These are phyloP conservation scores for Andricus quercusramuli DNA, from an alignment of 2,888 invertebrate genomes.

Conservation along the genomic window DNA sequence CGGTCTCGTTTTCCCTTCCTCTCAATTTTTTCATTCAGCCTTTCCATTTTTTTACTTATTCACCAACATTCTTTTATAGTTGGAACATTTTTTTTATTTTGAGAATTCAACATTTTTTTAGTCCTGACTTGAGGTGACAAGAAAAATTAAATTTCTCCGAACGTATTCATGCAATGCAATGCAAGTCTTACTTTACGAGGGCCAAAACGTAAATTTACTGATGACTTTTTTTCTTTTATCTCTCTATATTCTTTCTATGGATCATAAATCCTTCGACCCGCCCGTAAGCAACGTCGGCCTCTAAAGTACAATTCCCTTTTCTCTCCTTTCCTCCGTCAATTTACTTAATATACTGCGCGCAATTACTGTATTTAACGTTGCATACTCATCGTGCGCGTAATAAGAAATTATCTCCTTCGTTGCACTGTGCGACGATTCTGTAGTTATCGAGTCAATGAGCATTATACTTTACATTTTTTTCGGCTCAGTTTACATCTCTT, in stretches of 20 bases:
- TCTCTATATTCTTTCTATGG: slow-evolving; percentile 30
- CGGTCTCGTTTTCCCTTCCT: slow-evolving; percentile 18
- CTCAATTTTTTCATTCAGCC: slow-evolving; percentile 27
- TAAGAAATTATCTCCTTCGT: slow-evolving; percentile 33
- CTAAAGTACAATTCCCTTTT: slow-evolving; percentile 40
- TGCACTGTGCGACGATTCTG: slow-evolving; percentile 30
- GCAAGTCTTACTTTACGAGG: slow-evolving; percentile 29
- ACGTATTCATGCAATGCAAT: slow-evolving; percentile 31
- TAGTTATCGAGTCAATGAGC: slow-evolving; percentile 24
- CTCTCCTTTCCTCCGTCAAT: slow-evolving; percentile 39
- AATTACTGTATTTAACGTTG: slow-evolving; percentile 40
- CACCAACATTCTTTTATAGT: slow-evolving; percentile 7
- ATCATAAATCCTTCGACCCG: slow-evolving; percentile 50
- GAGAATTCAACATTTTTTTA: background rate
- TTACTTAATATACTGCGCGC: slow-evolving; percentile 39
- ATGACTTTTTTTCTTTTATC: slow-evolving; percentile 25
- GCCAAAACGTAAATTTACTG: slow-evolving; percentile 26
- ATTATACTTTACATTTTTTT: background rate
- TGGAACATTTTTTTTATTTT: background rate
- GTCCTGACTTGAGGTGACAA: background rate
- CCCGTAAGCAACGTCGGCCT: slow-evolving; percentile 44
- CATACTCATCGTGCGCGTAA: slow-evolving; percentile 41
- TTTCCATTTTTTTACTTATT: slow-evolving; percentile 22
- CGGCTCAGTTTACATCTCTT: slow-evolving; percentile 10
- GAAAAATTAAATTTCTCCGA: background rate